phyloP scores from a whole-genome alignment of 2,113 vertebrate species.

The Gopherus flavomarginatus region DNA sequence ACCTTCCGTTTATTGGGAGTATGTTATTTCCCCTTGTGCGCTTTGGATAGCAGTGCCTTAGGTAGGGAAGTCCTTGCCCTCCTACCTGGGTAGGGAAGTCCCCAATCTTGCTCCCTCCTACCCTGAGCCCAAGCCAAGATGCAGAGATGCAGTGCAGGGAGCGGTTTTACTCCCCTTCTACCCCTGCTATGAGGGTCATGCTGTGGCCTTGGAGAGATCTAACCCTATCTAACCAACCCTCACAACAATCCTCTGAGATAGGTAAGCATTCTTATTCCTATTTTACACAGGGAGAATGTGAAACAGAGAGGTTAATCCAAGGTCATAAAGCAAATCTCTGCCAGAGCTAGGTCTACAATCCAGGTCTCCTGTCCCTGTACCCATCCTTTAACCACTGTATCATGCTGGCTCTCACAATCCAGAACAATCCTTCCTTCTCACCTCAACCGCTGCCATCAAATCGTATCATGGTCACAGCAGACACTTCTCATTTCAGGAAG shows the following conservation, averaged over 20 bases:
- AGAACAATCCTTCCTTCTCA: rapidly evolving
- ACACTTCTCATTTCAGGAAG: rapidly evolving
- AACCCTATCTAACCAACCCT: neutral
- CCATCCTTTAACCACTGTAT: rapidly evolving
- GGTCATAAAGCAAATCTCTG: neutral
- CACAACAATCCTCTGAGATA: neutral
- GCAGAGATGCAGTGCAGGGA: neutral
- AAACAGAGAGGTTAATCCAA: neutral
- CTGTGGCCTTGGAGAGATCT: neutral
- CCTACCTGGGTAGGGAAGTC: rapidly evolving
- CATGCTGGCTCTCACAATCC: rapidly evolving
- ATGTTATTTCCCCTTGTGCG: neutral
- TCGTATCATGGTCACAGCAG: rapidly evolving
- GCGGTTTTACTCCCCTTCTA: neutral
- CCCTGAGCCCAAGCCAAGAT: rapidly evolving
- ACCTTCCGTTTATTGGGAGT: rapidly evolving
- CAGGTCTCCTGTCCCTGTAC: rapidly evolving
- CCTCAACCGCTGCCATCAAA: neutral
- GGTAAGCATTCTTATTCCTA: neutral
- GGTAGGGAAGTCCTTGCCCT: neutral
- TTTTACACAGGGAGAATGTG: neutral
- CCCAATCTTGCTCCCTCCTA: neutral
- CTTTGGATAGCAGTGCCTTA: neutral
- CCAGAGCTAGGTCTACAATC: rapidly evolving
- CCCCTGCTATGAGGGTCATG: rapidly evolving